Percentiles rank a stretch among this genome's conserved stretches.
phyloP scores from a whole-genome alignment of 1,140 invertebrate genomes.

The Plodia interpunctella region DNA sequence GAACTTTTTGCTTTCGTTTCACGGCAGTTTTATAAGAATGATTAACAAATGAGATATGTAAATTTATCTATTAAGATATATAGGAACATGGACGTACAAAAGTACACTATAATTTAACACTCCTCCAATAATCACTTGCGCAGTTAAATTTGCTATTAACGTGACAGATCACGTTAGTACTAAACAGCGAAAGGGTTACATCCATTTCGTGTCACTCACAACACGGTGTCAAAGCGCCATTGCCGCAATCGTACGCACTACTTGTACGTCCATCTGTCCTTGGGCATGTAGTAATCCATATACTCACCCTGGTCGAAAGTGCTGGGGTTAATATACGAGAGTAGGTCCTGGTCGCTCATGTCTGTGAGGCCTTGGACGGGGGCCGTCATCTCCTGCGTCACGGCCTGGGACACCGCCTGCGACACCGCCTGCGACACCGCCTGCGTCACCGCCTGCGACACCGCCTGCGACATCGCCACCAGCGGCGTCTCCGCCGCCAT shows the following conservation, averaged over 20 bases:
- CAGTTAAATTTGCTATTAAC: no score
- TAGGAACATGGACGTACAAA: constrained; percentile 11
- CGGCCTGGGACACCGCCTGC: constrained; percentile 79
- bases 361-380: constrained; percentile 83
- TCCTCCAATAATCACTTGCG: neutral
- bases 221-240: neutral
- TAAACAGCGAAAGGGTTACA: neutral
- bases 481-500: constrained; percentile 75
- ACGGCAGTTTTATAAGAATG: constrained; percentile 55
- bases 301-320: constrained; percentile 88
- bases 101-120: neutral
- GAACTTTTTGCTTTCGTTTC: neutral
- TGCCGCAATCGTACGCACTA: neutral
- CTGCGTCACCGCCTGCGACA: constrained; percentile 77
- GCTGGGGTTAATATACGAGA: constrained; percentile 91
- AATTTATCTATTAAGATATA: neutral
- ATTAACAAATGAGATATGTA: constrained; percentile 43
- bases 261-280: neutral
- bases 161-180: no score
- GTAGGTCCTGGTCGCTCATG: constrained; percentile 90
- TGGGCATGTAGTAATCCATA: constrained; percentile 39
- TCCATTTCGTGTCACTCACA: neutral
- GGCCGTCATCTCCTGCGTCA: constrained; percentile 79
- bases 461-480: constrained; percentile 72
- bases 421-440: constrained; percentile 79